Evolutionary conservation across 2,888 invertebrate species (phyloP).

Genomic region (Euplexia lucipara): DNA sequence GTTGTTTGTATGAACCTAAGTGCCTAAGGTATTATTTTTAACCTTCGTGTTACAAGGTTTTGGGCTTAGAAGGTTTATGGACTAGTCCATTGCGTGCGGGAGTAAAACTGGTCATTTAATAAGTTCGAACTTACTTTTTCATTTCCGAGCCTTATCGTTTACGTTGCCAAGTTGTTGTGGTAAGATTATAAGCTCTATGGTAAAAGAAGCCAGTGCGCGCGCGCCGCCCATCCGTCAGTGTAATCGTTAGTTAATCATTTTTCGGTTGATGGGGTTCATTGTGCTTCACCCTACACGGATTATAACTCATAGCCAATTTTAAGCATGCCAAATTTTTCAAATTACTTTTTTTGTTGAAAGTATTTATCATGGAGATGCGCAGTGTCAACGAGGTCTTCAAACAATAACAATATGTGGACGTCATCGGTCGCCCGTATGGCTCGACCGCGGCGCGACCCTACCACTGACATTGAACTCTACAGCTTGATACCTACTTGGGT

Average conservation of each 20-base stretch:
- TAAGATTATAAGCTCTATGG: slow-evolving; percentile 74
- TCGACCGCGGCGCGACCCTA: slow-evolving; percentile 77
- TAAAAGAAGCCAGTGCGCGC: slow-evolving; percentile 85
- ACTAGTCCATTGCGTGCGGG: not conserved
- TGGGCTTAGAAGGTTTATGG: not conserved
- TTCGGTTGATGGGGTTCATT: slow-evolving; percentile 89
- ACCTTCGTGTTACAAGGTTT: too few species aligned
- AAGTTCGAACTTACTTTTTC: not conserved
- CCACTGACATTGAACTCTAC: slow-evolving; percentile 88
- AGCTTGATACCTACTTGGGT: slow-evolving; percentile 66
- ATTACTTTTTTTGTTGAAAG: slow-evolving; percentile 65
- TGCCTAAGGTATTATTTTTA: too few species aligned
- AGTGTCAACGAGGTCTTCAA: slow-evolving; percentile 51
- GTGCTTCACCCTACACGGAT: slow-evolving; percentile 83
- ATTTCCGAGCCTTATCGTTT: not conserved
- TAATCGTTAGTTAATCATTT: slow-evolving; percentile 91
- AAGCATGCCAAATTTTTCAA: slow-evolving; percentile 80
- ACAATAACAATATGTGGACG: slow-evolving; percentile 57
- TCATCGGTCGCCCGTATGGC: slow-evolving; percentile 76
- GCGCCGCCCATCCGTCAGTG: slow-evolving; percentile 88
- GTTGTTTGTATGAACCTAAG: too few species aligned
- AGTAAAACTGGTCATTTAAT: not conserved
- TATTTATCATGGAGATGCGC: slow-evolving; percentile 40
- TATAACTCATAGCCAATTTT: slow-evolving; percentile 82
- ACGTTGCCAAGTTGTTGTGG: slow-evolving; percentile 38